phyloP scores from a whole-genome alignment of 2,888 invertebrate species.

The Nomada ferruginata region DNA sequence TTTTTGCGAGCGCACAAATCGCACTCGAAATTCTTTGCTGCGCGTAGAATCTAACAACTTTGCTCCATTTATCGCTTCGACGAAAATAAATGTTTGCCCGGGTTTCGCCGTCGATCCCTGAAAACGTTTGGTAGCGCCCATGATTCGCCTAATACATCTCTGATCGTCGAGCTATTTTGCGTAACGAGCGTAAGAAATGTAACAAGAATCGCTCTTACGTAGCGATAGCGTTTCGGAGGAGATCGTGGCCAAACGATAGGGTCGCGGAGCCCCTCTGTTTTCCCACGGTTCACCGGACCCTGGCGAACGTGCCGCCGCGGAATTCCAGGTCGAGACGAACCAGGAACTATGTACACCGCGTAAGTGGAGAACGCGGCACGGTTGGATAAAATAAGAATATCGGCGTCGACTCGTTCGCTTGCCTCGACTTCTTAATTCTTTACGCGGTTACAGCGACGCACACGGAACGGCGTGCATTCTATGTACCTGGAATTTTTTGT shows the following conservation, averaged over 20 bases:
- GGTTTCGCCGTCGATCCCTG: background rate
- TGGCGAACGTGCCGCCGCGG: constrained; percentile 34
- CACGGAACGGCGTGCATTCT: background rate
- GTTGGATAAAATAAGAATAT: constrained; percentile 3
- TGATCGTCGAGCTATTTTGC: too few species aligned
- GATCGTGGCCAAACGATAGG: constrained; percentile 7
- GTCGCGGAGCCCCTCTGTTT: constrained; percentile 44
- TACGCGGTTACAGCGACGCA: background rate
- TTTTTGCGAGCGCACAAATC: too few species aligned
- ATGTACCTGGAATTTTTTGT: background rate
- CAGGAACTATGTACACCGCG: constrained; percentile 37
- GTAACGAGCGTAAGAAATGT: background rate
- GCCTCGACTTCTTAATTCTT: constrained; percentile 1
- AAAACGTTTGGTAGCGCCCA: too few species aligned
- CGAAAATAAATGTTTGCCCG: too few species aligned
- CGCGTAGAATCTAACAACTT: too few species aligned
- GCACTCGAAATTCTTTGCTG: too few species aligned
- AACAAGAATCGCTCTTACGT: background rate
- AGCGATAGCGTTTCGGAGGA: background rate
- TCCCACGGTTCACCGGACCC: constrained; percentile 57
- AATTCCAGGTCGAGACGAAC: constrained; percentile 56
- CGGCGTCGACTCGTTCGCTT: background rate
- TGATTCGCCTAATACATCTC: too few species aligned
- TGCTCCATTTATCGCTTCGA: too few species aligned
- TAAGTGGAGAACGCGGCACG: constrained; percentile 8